Conservation (phyloP, 1,140 invertebrate species). For the Kradibia gibbosae region DNA sequence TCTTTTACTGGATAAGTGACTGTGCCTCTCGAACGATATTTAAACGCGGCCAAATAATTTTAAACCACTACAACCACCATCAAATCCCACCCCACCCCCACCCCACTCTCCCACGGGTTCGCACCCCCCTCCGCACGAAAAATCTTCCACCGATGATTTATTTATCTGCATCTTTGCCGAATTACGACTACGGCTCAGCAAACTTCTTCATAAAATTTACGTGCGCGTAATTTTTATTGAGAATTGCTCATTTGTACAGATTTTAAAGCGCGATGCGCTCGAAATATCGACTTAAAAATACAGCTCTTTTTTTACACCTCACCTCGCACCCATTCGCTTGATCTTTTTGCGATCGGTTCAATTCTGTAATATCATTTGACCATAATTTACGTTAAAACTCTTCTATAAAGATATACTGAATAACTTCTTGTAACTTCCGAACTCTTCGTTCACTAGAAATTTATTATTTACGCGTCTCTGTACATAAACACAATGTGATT, state of each 20-base stretch:
- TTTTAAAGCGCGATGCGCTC: not conserved
- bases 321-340: not conserved
- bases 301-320: too few species aligned
- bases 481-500: too few species aligned
- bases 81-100: too few species aligned
- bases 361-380: too few species aligned
- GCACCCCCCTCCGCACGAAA: too few species aligned
- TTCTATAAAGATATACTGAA: too few species aligned
- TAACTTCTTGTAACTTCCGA: too few species aligned
- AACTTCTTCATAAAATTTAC: not conserved
- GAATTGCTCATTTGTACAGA: not conserved
- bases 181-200: not conserved
- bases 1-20: constrained; percentile 18
- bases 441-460: too few species aligned
- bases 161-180: not conserved
- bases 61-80: too few species aligned
- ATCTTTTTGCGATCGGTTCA: not conserved
- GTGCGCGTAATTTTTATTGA: not conserved
- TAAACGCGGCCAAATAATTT: not conserved
- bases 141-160: not conserved
- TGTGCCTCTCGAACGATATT: constrained; percentile 4
- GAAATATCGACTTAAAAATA: not conserved
- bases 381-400: too few species aligned
- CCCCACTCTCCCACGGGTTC: too few species aligned
- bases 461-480: too few species aligned